phyloP scores from a whole-genome alignment of 1,140 invertebrate species.

The Scaptomyza montana region DNA sequence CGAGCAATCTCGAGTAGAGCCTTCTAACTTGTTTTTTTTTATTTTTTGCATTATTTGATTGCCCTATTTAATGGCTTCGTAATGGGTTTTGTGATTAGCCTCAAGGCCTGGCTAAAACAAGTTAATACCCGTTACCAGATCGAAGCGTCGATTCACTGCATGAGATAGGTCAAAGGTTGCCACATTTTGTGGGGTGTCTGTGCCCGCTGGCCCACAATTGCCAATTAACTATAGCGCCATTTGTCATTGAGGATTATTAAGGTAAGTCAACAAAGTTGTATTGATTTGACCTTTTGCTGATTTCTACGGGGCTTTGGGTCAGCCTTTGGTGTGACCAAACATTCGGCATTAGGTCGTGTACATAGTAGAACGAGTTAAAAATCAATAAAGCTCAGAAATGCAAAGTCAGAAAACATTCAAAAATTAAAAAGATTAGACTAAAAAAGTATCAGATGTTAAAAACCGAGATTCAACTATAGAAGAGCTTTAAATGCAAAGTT shows the following conservation, averaged over 20 bases:
- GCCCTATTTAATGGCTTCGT: constrained; percentile 70
- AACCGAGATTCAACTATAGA: not conserved
- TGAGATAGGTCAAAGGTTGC: constrained; percentile 54
- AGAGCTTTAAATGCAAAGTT: not conserved
- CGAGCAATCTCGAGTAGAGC: not conserved
- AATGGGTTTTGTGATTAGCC: constrained; percentile 68
- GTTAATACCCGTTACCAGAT: constrained; percentile 24
- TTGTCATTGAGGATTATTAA: constrained; percentile 68
- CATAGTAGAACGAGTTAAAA: constrained; percentile 33
- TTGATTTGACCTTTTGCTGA: constrained; percentile 57
- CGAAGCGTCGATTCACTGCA: constrained; percentile 29
- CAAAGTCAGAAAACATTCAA: too few species aligned
- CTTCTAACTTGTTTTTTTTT: not conserved
- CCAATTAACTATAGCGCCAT: constrained; percentile 58
- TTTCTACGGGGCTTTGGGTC: not conserved
- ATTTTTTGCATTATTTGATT: constrained; percentile 69
- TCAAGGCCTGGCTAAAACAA: constrained; percentile 35
- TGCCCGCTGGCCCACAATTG: constrained; percentile 22
- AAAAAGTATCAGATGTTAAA: not conserved
- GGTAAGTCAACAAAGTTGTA: constrained; percentile 48
- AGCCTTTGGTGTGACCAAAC: not conserved
- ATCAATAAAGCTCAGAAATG: constrained; percentile 35
- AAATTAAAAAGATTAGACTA: not conserved
- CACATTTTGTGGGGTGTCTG: constrained; percentile 2
- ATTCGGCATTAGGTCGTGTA: not conserved